Base-by-base conservation (phyloP, 2,888 invertebrate genomes). In the Slavum lentiscoides region DNA sequence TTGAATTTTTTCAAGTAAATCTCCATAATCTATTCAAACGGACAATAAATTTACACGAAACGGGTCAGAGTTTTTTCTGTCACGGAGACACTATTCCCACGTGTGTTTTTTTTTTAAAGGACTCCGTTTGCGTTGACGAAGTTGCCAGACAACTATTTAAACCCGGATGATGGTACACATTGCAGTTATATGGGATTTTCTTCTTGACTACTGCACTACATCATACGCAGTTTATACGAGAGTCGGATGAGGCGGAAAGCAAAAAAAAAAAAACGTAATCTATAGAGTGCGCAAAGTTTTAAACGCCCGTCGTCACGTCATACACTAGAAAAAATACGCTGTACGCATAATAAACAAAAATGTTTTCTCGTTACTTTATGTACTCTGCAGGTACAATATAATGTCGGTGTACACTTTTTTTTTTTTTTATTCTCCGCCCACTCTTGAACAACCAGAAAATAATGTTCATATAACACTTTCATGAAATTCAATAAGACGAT, bases 261-360 rank as follows among this genome's bases (percentile, higher is more conserved):
- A n/a, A 68, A 55, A 70, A 30, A 49, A 30, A n/a, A 72, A 58
- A 59, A 70, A 39, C 15, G n/a, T 77, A 55, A 77, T 77, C 61
- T 70, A 62, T 62, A 55, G 23, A 77, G 62, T 53, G 49, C 21
- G 7, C 55, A 70, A 77, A 77, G 77, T 77, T 77, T 77, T 77
- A 53, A 77, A 77, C 77, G 39, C 53, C 77, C 49, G 62, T 62
- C 69, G 62, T 69, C 76, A n/a, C 68, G 61, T 49, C 69, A 62
- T 59, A 49, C 13, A 67, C 75, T 76, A 76, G 75, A 68, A 76
- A n/a, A 76, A 76, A 76, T 76, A 76, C 68, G 67, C 11, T 39
- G 43, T 13, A 8, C 58, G 58, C 67, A 75, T 75, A 67, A 75
- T 75, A 75, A 67, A 75, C 75, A 59, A 75, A 67, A 43, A 67